Conservation (phyloP, 2,888 invertebrate species). For the Meghimatium bilineatum region DNA sequence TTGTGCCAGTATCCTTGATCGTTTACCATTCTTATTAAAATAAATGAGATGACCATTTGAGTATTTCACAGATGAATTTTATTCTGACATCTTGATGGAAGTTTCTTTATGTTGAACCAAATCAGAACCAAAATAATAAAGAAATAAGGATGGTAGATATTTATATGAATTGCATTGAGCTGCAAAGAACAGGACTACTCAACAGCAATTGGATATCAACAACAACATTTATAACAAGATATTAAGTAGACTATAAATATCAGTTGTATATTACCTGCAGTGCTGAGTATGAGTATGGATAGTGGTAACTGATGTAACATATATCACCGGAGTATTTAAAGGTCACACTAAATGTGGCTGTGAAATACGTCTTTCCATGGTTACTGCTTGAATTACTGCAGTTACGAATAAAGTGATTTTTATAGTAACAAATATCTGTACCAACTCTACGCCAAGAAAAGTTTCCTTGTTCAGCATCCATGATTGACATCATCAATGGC, state of each 20-base stretch:
- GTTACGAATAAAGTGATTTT: constrained; percentile 80
- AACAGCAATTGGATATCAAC: too few relatives aligned
- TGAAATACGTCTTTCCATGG: constrained; percentile 81
- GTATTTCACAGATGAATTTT: too few relatives aligned
- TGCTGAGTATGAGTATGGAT: constrained; percentile 89
- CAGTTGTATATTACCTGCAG: constrained; percentile 80
- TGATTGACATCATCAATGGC: constrained; percentile 90
- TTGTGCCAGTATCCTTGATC: too few relatives aligned
- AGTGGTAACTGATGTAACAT: constrained; percentile 91
- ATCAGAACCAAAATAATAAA: too few relatives aligned
- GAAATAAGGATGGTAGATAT: too few relatives aligned
- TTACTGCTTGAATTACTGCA: constrained; percentile 77
- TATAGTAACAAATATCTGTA: constrained; percentile 88
- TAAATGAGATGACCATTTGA: too few relatives aligned
- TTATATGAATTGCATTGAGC: too few relatives aligned
- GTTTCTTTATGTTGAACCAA: too few relatives aligned
- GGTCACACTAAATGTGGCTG: constrained; percentile 86
- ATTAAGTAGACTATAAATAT: background rate
- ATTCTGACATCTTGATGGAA: too few relatives aligned
- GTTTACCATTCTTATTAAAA: too few relatives aligned
- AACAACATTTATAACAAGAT: too few relatives aligned
- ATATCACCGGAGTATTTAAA: constrained; percentile 87
- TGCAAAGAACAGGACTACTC: too few relatives aligned
- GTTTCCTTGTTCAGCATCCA: constrained; percentile 81
- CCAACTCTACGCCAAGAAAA: constrained; percentile 85